Evolutionary conservation across 2,797 vertebrate genomes (phyloP).

Genomic region (Bucorvus abyssinicus): DNA sequence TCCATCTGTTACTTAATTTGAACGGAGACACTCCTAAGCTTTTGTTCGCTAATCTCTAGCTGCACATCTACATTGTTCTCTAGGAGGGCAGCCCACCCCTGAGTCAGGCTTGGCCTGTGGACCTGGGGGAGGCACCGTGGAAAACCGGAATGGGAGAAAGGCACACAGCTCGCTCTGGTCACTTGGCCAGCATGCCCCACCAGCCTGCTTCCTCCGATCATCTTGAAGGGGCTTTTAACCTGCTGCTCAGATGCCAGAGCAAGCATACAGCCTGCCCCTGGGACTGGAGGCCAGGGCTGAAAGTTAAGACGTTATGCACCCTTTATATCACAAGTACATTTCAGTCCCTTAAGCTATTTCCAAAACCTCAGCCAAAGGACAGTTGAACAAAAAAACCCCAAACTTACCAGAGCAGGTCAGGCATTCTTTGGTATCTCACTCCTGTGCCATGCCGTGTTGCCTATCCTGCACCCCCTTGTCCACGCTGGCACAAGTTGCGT

Average conservation of each 20-base stretch:
- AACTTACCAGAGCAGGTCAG: neutral
- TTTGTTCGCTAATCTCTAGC: constrained; percentile 2
- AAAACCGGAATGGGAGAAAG: neutral
- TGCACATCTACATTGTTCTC: constrained; percentile 24
- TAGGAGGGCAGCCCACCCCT: neutral
- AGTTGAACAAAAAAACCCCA: rapidly evolving
- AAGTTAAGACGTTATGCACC: neutral
- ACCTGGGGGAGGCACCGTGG: neutral
- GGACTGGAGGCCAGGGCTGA: neutral
- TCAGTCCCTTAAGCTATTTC: neutral
- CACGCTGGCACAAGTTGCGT: neutral
- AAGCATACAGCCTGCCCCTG: neutral
- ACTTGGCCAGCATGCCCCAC: neutral
- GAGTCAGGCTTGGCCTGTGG: neutral
- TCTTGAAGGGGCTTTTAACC: neutral
- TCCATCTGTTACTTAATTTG: constrained; percentile 54
- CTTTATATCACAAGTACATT: neutral
- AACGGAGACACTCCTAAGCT: constrained; percentile 3
- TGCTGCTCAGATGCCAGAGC: neutral
- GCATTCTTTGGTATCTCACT: neutral
- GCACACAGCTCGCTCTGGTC: rapidly evolving
- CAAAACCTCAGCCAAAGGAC: neutral
- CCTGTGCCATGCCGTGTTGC: neutral
- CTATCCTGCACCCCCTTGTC: neutral
- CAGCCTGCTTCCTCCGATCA: neutral